Base-by-base conservation (phyloP, 2,113 vertebrate genomes). In the Dinomys branickii region DNA sequence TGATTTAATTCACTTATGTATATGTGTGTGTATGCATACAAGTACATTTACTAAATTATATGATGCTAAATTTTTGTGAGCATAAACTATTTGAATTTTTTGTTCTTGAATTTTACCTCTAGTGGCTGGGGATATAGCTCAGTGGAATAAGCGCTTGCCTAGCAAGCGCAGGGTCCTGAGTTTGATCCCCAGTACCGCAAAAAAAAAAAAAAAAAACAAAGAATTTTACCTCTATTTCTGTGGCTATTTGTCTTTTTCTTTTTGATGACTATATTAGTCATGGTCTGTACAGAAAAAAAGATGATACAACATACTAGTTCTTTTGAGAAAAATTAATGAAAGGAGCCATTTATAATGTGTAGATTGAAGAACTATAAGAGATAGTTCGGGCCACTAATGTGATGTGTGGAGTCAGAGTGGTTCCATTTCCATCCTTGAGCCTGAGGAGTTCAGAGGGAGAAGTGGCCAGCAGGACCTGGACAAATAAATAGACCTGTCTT, bases 321-420 rank as follows among this genome's bases (percentile, higher is more conserved):
- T 41, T 81, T 50, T 86, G 54, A 95, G n/a, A 73, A 85, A 61
- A 88, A 33, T n/a, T 81, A 89, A 92, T 9, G 12, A 61, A 81
- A 90, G 19, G 41, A 56, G 50, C 33, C 47, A 6, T 30, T 86
- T 69, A 47, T 71, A 61, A 59, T 41, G 7, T n/a, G 4, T 8
- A 67, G 47, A 24, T 2, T 35, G 78, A 83, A 85, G 80, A 67
- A 56, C 22, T 17, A 71, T 35, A 41, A 54, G 47, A 33, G 47
- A 38, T 0, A 54, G 30, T 59, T 59, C 30, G 28, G 69, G 10
- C 41, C 59, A 38, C 47, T 50, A 75, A 38, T 22, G 24, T 50
- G 54, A 26, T 41, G 3, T 16, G n/a, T 16, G n/a, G 12, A 73
- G 17, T 19, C 3, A 4, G 50, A 17, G 17, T 19, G 35, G 24